Evolutionary conservation across 2,888 invertebrate genomes (phyloP).

Genomic region (Drosophila aldrichi): DNA sequence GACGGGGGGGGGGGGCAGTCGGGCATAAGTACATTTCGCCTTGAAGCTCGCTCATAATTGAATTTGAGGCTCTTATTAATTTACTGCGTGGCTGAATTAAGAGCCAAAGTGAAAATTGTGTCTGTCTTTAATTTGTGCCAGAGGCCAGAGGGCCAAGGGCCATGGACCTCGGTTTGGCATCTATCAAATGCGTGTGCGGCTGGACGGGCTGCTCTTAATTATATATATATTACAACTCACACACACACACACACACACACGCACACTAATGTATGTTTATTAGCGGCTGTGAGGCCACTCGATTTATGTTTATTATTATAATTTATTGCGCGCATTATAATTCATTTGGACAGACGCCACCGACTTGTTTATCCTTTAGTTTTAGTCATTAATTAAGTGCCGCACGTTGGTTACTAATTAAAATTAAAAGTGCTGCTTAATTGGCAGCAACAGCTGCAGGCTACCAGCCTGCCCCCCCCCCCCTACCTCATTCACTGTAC

Average conservation of each 20-base stretch:
- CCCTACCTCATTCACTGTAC: not conserved
- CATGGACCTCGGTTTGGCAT: conserved; percentile 39
- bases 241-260: not conserved
- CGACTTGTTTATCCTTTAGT: conserved; percentile 55
- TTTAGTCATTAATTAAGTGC: conserved; percentile 71
- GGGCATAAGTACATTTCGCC: not conserved
- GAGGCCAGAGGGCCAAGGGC: not conserved
- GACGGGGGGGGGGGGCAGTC: too few relatives aligned
- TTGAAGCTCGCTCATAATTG: conserved; percentile 18
- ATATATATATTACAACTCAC: conserved; percentile 36
- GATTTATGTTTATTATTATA: conserved; percentile 71
- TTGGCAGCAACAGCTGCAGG: conserved; percentile 64
- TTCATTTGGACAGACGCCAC: conserved; percentile 56
- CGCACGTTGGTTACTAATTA: conserved; percentile 67
- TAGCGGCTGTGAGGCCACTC: conserved; percentile 40
- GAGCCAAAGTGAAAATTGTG: conserved; percentile 20
- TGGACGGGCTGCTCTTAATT: conserved; percentile 61
- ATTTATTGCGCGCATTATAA: conserved; percentile 69
- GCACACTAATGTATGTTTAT: conserved; percentile 47
- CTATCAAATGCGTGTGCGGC: conserved; percentile 48
- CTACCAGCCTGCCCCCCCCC: not conserved
- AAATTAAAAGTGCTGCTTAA: conserved; percentile 74
- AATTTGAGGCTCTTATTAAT: conserved; percentile 25
- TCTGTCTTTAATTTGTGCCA: conserved; percentile 26
- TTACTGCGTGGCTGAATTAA: conserved; percentile 26